Evolutionary conservation across 2,888 invertebrate genomes (phyloP), one percentile per base, ranked within the genome.

Genomic region (Itoplectis maculator): DNA sequence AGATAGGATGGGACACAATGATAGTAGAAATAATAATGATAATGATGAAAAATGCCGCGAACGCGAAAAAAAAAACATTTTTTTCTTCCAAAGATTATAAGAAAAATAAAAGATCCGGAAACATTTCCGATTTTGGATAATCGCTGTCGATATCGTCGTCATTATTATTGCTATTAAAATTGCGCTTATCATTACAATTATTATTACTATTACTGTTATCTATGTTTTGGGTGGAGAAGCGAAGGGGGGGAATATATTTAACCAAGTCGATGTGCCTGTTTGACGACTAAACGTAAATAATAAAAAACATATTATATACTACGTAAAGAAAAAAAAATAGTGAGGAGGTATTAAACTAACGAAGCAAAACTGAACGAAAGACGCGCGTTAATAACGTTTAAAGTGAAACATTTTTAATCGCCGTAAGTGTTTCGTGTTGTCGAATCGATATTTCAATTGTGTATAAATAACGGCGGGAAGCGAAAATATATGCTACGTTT

Each of bases 181-280:
- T 66, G 74, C 37, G 81, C 35, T 37, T 37, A 35, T 59, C n/a
- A 59, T 77, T 42, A 69, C 35, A 42, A 63, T 13, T 29, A 47
- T 20, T 49, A 13, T 59, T 61, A 82, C 51, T 81, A 66, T 47
- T 82, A 77, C 73, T 79, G 68, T 65, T 78, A 59, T 56, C 45
- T 70, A 42, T 69, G 63, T 54, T 79, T 59, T 54, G 47, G 42
- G 59, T 42, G 72, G 66, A 37, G 56, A 59, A 51, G 23, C 45
- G 40, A 81, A 63, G 74, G 35, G 40, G 35, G 23, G 15, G 68
- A 11, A 86, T 85, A 84, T 84, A 85, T 88, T 88, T 91, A 92
- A 92, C 88, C 90, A 90, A 91, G 88, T 92, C 90, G 90, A 92
- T 92, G 92, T 91, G 91, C 92, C 92, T 92, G 90, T 92, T 91